phyloP scores from a whole-genome alignment of 2,888 invertebrate species.

The Norana najaformis region DNA sequence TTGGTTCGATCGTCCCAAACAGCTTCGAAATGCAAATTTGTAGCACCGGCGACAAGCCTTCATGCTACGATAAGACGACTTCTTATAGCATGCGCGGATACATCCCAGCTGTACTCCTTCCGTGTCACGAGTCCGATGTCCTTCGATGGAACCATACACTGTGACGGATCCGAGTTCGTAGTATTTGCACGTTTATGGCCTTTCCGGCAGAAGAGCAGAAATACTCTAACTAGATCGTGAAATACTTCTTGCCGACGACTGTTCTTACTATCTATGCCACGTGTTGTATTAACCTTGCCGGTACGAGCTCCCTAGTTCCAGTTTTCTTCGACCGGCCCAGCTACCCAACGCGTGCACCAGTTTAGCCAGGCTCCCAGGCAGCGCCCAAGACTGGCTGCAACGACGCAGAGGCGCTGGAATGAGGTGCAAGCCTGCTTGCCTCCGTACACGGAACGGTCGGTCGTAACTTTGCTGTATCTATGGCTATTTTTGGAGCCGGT shows the following conservation, averaged over 20 bases:
- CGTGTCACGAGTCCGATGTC: no score
- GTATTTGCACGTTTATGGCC: not conserved
- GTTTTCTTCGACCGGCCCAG: not conserved
- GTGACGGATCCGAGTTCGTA: not conserved
- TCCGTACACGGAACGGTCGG: not conserved
- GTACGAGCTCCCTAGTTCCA: not conserved
- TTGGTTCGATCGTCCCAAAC: not conserved
- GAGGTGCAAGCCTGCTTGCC: not conserved
- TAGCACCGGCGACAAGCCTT: not conserved
- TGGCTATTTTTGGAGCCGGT: slow-evolving; percentile 6
- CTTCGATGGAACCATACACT: not conserved
- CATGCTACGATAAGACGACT: not conserved
- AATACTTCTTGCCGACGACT: not conserved
- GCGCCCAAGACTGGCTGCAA: not conserved
- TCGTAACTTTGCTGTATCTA: not conserved
- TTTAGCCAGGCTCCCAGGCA: not conserved
- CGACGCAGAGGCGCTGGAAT: not conserved
- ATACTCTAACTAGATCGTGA: not conserved
- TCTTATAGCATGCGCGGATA: not conserved
- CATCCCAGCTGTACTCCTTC: not conserved
- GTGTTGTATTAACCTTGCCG: not conserved
- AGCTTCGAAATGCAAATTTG: slow-evolving; percentile 3
- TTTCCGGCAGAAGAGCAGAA: not conserved
- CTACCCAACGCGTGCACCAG: not conserved
- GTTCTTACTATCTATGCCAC: not conserved